Conservation (phyloP, 2,888 invertebrate genomes). For the Campoplex capitator region DNA sequence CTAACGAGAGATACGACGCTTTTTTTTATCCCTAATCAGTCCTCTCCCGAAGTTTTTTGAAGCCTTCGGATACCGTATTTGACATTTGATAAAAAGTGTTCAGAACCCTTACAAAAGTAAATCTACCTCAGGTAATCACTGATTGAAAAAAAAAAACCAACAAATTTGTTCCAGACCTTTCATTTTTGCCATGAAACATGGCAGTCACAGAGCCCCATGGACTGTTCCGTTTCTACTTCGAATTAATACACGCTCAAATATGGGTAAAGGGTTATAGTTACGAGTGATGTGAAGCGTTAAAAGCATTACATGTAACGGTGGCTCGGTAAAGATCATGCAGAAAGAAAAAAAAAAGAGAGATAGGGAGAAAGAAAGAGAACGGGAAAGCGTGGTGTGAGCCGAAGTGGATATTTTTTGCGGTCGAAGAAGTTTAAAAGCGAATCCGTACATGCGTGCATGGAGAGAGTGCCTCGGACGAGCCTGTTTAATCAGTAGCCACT, state of each 20-base stretch:
- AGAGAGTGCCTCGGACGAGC: constrained; percentile 44
- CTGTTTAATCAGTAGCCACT: constrained; percentile 68
- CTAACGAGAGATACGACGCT: no score
- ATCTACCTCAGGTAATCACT: constrained; percentile 8
- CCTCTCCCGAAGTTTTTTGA: constrained; percentile 35
- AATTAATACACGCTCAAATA: not conserved
- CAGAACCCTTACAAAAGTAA: constrained; percentile 34
- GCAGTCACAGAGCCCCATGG: not conserved
- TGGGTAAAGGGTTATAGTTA: constrained; percentile 24
- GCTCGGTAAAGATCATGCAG: not conserved
- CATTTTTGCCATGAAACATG: no score
- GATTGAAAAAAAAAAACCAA: constrained; percentile 21
- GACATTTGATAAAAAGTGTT: constrained; percentile 57
- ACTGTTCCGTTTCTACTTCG: not conserved
- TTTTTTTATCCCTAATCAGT: not conserved
- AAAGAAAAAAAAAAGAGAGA: not conserved
- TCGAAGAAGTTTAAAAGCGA: constrained; percentile 64
- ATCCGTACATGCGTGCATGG: constrained; percentile 55
- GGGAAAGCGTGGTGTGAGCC: constrained; percentile 16
- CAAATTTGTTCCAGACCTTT: not conserved
- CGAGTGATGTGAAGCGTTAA: not conserved
- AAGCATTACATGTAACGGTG: not conserved
- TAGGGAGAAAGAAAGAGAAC: constrained; percentile 4
- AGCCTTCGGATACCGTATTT: constrained; percentile 15
- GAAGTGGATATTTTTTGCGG: constrained; percentile 55